A percentile compares a stretch with the other conserved stretches of the same genome.
Evolutionary conservation across 2,113 vertebrate genomes (phyloP).

Genomic region (Nycticebus coucang): DNA sequence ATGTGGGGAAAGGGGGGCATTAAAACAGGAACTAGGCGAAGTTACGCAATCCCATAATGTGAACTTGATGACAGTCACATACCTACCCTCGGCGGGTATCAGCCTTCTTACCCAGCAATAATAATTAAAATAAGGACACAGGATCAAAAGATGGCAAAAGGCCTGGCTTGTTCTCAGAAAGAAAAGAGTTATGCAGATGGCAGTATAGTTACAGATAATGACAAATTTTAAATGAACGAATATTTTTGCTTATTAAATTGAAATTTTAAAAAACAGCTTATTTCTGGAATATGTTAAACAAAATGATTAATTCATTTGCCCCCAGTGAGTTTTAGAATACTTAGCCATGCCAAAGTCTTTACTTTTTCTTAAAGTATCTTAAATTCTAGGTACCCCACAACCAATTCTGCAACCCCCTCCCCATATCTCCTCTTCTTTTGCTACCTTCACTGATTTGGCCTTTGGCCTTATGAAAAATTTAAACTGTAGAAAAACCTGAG

Average conservation of each 20-base stretch:
- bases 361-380: background rate
- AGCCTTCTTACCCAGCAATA: background rate
- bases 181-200: background rate
- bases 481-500: background rate
- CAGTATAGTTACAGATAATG: background rate
- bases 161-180: background rate
- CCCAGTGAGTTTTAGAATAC: background rate
- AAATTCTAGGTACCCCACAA: background rate
- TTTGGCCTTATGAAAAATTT: background rate
- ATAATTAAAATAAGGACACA: background rate
- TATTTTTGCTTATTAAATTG: background rate
- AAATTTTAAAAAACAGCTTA: background rate
- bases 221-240: background rate
- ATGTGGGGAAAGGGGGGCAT: background rate
- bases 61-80: background rate
- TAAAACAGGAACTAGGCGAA: background rate
- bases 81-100: accelerated
- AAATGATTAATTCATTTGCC: background rate
- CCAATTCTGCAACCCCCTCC: background rate
- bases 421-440: background rate
- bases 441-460: too few relatives aligned
- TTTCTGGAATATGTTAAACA: background rate
- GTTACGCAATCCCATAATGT: background rate
- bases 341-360: background rate
- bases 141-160: background rate